Evolutionary conservation across 2,888 invertebrate genomes (phyloP).

Genomic region (Thelaira solivaga): DNA sequence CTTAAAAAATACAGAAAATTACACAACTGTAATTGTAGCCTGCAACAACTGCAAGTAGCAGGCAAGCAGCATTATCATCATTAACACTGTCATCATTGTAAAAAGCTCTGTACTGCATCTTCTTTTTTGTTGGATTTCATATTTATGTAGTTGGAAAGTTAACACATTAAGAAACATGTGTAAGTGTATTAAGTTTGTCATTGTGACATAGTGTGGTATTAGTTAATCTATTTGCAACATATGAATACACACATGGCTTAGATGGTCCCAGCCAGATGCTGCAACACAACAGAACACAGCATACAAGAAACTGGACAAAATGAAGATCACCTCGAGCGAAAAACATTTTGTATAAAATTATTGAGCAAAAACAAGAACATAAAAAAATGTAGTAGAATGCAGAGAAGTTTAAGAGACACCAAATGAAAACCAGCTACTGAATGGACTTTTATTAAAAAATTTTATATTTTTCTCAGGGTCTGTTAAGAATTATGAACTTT

Average conservation of each 20-base stretch:
- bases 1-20: neutral
- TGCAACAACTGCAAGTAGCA: slow-evolving; percentile 17
- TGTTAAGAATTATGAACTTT: neutral
- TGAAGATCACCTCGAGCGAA: slow-evolving; percentile 1
- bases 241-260: neutral
- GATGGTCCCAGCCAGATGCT: slow-evolving; percentile 8
- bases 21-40: neutral
- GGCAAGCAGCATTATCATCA: slow-evolving; percentile 5
- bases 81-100: slow-evolving; percentile 26
- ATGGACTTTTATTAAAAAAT: neutral
- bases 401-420: neutral
- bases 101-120: slow-evolving; percentile 8
- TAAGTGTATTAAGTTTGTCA: slow-evolving; percentile 56
- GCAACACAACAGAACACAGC: neutral
- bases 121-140: slow-evolving; percentile 25
- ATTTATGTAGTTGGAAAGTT: slow-evolving; percentile 31
- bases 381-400: neutral
- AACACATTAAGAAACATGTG: slow-evolving; percentile 57
- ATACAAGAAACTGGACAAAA: neutral
- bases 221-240: slow-evolving; percentile 30
- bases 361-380: neutral
- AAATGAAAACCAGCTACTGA: slow-evolving; percentile 5
- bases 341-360: slow-evolving; percentile 20
- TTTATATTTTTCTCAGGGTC: neutral
- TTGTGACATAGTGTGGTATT: slow-evolving; percentile 46